Conservation (phyloP, 1,140 invertebrate genomes). For the Zaprionus kolodkinae region DNA sequence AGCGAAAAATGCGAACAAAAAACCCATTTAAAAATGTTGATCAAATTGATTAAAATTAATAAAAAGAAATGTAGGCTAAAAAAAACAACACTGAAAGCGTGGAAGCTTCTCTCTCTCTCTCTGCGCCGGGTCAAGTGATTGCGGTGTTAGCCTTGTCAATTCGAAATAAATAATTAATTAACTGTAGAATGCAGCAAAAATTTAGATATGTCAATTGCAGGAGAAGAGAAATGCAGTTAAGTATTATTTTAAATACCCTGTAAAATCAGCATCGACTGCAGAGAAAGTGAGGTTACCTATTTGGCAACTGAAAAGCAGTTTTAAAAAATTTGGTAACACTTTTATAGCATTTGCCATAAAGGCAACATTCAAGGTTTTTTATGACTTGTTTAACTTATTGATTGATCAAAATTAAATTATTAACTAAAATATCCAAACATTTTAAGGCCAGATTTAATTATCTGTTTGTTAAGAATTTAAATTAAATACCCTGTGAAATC, state of each 20-base stretch:
- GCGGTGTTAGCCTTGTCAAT: constrained; percentile 2
- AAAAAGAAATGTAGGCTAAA: background rate
- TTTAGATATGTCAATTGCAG: too few relatives aligned
- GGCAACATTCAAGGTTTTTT: too few relatives aligned
- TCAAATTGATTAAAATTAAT: background rate
- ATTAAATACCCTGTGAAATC: background rate
- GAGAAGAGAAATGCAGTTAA: too few relatives aligned
- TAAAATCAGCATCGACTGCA: too few relatives aligned
- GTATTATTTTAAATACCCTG: too few relatives aligned
- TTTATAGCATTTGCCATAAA: too few relatives aligned
- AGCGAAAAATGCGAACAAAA: background rate
- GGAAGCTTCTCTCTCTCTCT: background rate
- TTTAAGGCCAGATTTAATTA: background rate
- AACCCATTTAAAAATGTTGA: constrained; percentile 9
- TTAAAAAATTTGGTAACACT: too few relatives aligned
- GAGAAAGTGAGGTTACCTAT: too few relatives aligned
- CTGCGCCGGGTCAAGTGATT: background rate
- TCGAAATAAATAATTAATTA: background rate
- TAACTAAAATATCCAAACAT: background rate
- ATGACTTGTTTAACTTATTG: too few relatives aligned
- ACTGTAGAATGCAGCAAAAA: background rate
- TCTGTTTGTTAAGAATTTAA: background rate
- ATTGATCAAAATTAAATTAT: background rate
- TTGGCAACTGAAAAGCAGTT: too few relatives aligned
- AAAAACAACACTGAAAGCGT: too few relatives aligned